Conservation (phyloP, 2,888 invertebrate species). For the Stegophylla sp. region DNA sequence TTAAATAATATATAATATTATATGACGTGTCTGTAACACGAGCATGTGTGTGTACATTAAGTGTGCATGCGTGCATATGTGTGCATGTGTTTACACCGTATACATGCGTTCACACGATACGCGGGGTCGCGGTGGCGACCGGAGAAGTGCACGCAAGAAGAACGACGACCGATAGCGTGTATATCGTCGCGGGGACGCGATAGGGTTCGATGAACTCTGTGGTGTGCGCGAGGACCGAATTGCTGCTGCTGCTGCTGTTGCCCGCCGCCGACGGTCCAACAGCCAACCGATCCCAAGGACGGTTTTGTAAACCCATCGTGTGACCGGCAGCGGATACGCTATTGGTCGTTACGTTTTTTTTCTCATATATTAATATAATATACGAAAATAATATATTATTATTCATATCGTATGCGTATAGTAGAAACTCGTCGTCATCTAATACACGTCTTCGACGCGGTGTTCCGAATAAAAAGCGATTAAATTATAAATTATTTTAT, state of each 20-base stretch:
- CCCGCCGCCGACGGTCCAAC: not conserved
- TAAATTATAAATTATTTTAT: no score
- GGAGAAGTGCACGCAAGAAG: slow-evolving; percentile 37
- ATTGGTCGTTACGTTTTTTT: no score
- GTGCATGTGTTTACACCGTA: not conserved
- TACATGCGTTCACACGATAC: no score
- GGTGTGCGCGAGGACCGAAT: not conserved
- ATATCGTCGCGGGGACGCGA: not conserved
- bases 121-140: not conserved
- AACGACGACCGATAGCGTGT: not conserved
- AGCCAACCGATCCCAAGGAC: slow-evolving; percentile 48
- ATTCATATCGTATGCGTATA: no score
- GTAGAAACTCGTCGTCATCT: no score
- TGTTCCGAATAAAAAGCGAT: not conserved
- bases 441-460: no score
- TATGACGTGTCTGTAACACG: no score
- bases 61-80: not conserved
- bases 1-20: no score
- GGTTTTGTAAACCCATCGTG: slow-evolving; percentile 54
- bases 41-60: not conserved
- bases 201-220: slow-evolving; percentile 39
- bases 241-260: not conserved
- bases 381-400: no score
- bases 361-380: no score
- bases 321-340: not conserved